Conservation (phyloP, 2,113 vertebrate species). For the Eulemur macaco region DNA sequence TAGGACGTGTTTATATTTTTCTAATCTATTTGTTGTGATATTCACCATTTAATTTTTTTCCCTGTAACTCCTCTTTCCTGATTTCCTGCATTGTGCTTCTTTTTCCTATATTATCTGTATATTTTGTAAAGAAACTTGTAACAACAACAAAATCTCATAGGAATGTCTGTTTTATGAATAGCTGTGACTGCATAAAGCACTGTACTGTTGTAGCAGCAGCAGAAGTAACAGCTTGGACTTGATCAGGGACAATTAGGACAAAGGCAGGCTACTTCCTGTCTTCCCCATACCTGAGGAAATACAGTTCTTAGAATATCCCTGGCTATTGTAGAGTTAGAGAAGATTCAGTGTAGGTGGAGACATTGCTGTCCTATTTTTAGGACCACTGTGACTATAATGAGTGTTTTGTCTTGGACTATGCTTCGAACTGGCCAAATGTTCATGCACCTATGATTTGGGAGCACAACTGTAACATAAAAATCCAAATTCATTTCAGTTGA, state of each 20-base stretch:
- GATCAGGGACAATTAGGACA: background rate
- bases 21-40: background rate
- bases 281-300: background rate
- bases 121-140: slow-evolving; percentile 10
- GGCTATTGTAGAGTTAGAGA: background rate
- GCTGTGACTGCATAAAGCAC: background rate
- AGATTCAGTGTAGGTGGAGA: background rate
- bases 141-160: background rate
- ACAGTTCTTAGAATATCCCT: background rate
- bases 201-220: background rate
- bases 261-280: background rate
- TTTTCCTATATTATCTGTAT: background rate
- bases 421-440: background rate
- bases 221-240: background rate
- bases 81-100: background rate
- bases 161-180: background rate
- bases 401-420: background rate
- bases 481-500: background rate
- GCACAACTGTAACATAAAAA: background rate
- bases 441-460: background rate
- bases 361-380: background rate
- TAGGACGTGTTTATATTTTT: slow-evolving; percentile 23
- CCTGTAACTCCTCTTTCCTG: background rate
- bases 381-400: background rate
- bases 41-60: background rate